Evolutionary conservation across 2,888 invertebrate species (phyloP).

Genomic region (Napeogenes sylphis): DNA sequence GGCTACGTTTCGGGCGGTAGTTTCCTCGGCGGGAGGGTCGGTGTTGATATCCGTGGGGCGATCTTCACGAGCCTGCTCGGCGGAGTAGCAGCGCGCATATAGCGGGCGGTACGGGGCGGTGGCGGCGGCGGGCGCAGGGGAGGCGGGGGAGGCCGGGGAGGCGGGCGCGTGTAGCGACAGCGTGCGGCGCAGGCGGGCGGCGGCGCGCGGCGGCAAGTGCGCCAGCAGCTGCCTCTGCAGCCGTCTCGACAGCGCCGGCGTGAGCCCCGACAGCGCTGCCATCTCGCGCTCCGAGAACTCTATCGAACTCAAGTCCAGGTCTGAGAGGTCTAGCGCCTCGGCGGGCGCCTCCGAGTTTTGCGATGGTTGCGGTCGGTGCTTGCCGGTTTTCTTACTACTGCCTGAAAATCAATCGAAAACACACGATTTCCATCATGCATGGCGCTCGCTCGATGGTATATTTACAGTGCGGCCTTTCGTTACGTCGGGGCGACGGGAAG

Average conservation of each 20-base stretch:
- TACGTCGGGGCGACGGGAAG: slow-evolving; percentile 11
- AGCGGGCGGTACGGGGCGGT: slow-evolving; percentile 25
- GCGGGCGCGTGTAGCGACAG: slow-evolving; percentile 71
- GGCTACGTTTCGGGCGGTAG: slow-evolving; percentile 3
- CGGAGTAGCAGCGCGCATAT: slow-evolving; percentile 28
- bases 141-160: slow-evolving; percentile 35
- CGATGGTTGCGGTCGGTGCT: slow-evolving; percentile 49
- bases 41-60: neutral
- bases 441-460: slow-evolving; percentile 70
- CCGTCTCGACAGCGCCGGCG: slow-evolving; percentile 83
- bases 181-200: slow-evolving; percentile 81
- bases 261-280: slow-evolving; percentile 72
- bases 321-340: slow-evolving; percentile 74
- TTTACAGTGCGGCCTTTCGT: slow-evolving; percentile 57
- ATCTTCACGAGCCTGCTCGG: slow-evolving; percentile 2
- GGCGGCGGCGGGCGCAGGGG: slow-evolving; percentile 53
- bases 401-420: slow-evolving; percentile 75
- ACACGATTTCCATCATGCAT: slow-evolving; percentile 77
- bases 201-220: slow-evolving; percentile 83
- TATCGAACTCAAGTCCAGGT: slow-evolving; percentile 82
- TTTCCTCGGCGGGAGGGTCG: slow-evolving; percentile 12
- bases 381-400: slow-evolving; percentile 66
- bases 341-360: slow-evolving; percentile 39
- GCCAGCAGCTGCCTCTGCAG: slow-evolving; percentile 84
- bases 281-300: slow-evolving; percentile 84